phyloP scores from a whole-genome alignment of 2,113 vertebrate species.

The Telmatochromis brachygnathus region DNA sequence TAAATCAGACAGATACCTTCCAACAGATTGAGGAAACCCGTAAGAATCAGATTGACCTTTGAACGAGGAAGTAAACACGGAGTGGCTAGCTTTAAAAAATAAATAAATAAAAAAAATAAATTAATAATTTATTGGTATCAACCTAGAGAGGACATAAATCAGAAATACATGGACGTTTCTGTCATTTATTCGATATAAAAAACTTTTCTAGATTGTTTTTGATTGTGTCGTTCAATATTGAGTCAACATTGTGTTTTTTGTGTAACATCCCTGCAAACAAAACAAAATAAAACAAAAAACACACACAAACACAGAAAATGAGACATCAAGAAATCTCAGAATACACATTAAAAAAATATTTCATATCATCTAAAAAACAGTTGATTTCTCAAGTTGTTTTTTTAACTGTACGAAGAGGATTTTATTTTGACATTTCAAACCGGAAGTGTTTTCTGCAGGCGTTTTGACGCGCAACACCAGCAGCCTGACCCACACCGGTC shows the following conservation, averaged over 20 bases:
- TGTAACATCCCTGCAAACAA: not conserved
- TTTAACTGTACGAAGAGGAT: not conserved
- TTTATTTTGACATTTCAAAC: conserved; percentile 1
- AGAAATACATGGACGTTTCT: not conserved
- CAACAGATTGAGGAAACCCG: not conserved
- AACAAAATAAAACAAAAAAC: not conserved
- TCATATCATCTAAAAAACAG: not conserved
- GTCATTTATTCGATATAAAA: not conserved
- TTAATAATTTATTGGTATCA: not conserved
- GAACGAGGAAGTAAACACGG: conserved; percentile 48
- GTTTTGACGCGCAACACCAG: not conserved
- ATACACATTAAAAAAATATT: not conserved
- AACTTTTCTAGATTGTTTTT: not conserved
- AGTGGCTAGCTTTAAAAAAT: fast-evolving
- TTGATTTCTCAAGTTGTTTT: not conserved
- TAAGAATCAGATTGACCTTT: not conserved
- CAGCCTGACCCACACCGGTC: no score
- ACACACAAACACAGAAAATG: not conserved
- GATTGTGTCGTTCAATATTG: not conserved
- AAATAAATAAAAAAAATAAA: fast-evolving
- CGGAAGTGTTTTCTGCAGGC: not conserved
- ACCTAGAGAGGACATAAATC: not conserved
- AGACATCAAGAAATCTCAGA: not conserved
- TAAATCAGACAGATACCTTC: not conserved
- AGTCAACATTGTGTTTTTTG: not conserved